A percentile compares a stretch with the other conserved stretches of the same genome.
Conservation (phyloP, 2,113 vertebrate genomes). For the Sylvietta virens region DNA sequence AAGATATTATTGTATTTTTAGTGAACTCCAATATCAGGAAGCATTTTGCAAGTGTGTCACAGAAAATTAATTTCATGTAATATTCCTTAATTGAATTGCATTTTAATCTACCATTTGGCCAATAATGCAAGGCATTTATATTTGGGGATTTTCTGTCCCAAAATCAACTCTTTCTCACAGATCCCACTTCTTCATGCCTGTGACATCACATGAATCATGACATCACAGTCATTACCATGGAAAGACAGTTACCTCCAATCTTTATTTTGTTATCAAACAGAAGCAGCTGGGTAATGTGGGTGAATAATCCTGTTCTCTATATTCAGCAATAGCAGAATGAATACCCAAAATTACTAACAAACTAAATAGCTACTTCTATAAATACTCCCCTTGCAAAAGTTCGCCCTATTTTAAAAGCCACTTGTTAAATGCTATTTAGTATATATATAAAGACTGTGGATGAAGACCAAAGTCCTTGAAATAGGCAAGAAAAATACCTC, state of each 20-base stretch:
- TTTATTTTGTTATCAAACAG: constrained; percentile 37
- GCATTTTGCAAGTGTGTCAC: not conserved
- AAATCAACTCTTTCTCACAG: not conserved
- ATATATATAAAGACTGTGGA: constrained; percentile 30
- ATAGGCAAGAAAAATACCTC: constrained; percentile 18
- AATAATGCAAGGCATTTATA: not conserved
- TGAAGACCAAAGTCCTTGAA: constrained; percentile 38
- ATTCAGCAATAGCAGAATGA: constrained; percentile 58
- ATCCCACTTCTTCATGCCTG: not conserved
- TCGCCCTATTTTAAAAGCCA: constrained; percentile 54
- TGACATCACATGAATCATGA: not conserved
- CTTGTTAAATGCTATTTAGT: constrained; percentile 52
- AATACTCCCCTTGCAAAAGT: constrained; percentile 45
- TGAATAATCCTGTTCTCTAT: constrained; percentile 54
- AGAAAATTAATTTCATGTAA: not conserved
- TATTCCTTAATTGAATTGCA: not conserved
- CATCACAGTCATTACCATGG: constrained; percentile 12
- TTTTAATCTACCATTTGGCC: not conserved
- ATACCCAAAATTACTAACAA: constrained; percentile 53
- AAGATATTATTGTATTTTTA: not conserved
- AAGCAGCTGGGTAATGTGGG: constrained; percentile 56
- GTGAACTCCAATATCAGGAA: not conserved
- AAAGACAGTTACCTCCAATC: constrained; percentile 24
- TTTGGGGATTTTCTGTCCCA: constrained; percentile 1
- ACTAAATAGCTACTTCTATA: constrained; percentile 66